Evolutionary conservation across 2,113 vertebrate species (phyloP), one percentile per base, ranked within the genome.

Genomic region (Chionis minor): DNA sequence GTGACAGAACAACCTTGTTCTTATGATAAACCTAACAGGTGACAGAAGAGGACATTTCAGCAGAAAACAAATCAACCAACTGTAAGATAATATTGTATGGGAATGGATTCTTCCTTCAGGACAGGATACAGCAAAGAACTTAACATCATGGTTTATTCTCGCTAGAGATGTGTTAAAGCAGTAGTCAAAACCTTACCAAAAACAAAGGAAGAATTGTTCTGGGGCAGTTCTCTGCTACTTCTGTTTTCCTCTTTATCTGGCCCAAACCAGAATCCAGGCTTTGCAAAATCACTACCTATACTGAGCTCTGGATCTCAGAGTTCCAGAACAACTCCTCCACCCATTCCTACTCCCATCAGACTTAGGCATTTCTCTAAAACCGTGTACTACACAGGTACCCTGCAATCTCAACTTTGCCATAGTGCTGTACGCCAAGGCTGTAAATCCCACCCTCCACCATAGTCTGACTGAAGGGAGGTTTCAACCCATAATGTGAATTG

Each of bases 341-440:
- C 38, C 28, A 55, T 66, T 77, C 15, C 49, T 87, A 10, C 49
- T 61, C 55, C 54, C 71, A 70, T 17, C 44, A 85, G 55, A 32
- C 7, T 35, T 42, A 18, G n/a, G 15, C 13, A 23, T 62, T 73
- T 87, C 81, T 88, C 62, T 72, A 45, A 82, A 94, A 55, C 32
- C 40, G 15, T 1, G 0, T 24, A 16, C 28, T 32, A 13, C 9
- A 35, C 40, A 55, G 26, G 18, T 13, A 45, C 1, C 0, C 28
- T 71, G 17, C 38, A 55, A 17, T 15, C 38, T 81, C 77, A 55
- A 70, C 66, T 73, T 69, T 94, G 33, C 16, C 44, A 44, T 33
- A 44, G 26, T 16, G 27, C 69, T 47, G 4, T 8, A 27, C 22
- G 71, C 70, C 44, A 71, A 33, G 35, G 23, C 19, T 84, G 22